Evolutionary conservation across 1,140 invertebrate species (phyloP), one percentile per base, ranked within the genome.

Genomic region (Danaus plexippus): DNA sequence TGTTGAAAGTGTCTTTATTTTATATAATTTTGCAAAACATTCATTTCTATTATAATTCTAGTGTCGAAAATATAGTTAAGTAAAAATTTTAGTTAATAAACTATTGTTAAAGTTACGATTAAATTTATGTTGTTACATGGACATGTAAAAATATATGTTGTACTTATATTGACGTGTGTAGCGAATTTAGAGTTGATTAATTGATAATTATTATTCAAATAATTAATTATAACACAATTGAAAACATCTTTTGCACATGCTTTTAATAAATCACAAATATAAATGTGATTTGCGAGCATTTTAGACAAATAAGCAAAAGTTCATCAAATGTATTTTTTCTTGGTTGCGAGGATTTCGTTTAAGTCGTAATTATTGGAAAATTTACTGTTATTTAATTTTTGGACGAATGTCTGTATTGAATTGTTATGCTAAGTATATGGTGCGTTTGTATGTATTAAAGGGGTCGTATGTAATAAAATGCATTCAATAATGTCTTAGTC

Each of bases 361-460:
- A 32, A 5, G 22, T 32, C 22, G 22, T 32, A 32, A 32, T 32
- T 32, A 32, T 32, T 32, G 22, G 22, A 32, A 32, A 32, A 32
- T 32, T 32, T 32, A 32, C 22, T 32, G 22, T 32, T 32, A 42
- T 13, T 45, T 56, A 11, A 10, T 56, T 56, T 56, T 43, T 15
- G 18, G 10, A 40, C 40, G 12, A 45, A n/a, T 45, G 45, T 61
- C 40, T 47, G 43, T 32, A 68, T 58, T 71, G 69, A 66, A 73
- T 80, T 80, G 71, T 79, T 81, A 80, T 71, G 77, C 77, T 82
- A 83, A 80, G 69, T 85, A 80, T 79, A 80, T 83, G 80, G 80
- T 82, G 82, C 80, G 82, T 83, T 83, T 81, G 72, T 82, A 77
- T 80, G 75, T 79, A 75, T 75, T 69, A 63, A 74, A 73, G 64